Percentiles rank a stretch among this genome's conserved stretches.
phyloP scores from a whole-genome alignment of 1,140 invertebrate species.

The Limonius californicus region DNA sequence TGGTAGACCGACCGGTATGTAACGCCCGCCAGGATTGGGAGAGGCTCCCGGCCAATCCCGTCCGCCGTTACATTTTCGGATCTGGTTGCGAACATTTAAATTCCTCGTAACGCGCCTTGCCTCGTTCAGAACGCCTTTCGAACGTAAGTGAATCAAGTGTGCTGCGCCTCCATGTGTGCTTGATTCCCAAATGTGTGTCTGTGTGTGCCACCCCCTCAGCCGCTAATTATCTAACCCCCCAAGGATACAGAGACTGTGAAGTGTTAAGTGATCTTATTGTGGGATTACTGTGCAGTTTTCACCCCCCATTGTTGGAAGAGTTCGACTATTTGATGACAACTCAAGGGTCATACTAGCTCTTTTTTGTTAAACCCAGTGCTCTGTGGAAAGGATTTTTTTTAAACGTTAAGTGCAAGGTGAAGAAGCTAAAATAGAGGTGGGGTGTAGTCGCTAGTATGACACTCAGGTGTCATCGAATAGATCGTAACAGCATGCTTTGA shows the following conservation, averaged over 20 bases:
- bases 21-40: slow-evolving; percentile 51
- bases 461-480: slow-evolving; percentile 14
- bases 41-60: slow-evolving; percentile 47
- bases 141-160: slow-evolving; percentile 69
- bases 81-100: slow-evolving; percentile 87
- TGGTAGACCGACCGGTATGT: slow-evolving; percentile 55
- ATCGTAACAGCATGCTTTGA: neutral
- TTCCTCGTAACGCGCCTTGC: slow-evolving; percentile 60
- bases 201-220: neutral
- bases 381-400: neutral
- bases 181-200: slow-evolving; percentile 6
- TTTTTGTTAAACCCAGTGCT: neutral
- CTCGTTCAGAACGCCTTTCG: slow-evolving; percentile 88
- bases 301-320: neutral
- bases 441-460: slow-evolving; percentile 27
- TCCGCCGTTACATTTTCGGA: slow-evolving; percentile 55
- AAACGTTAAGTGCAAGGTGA: neutral
- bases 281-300: no score
- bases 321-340: neutral
- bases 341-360: neutral
- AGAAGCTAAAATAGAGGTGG: neutral
- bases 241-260: slow-evolving; percentile 22
- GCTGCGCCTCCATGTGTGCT: neutral
- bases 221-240: slow-evolving; percentile 9
- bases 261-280: slow-evolving; percentile 16